Conservation (phyloP, 2,797 vertebrate genomes). For the Natrix natrix region DNA sequence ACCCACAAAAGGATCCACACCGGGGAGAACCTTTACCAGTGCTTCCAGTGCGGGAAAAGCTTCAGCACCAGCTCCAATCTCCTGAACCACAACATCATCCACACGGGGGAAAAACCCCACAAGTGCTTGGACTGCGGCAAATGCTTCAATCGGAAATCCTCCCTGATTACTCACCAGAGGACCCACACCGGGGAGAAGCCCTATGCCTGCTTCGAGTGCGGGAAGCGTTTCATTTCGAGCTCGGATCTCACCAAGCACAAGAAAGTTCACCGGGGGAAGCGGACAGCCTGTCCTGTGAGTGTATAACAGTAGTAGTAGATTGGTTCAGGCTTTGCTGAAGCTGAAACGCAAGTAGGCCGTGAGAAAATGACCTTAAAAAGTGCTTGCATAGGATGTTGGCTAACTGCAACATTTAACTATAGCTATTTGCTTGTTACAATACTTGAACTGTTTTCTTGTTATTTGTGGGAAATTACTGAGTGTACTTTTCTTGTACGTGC, state of each 20-base stretch:
- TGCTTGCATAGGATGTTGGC: too few species aligned
- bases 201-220: constrained; percentile 8
- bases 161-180: constrained; percentile 27
- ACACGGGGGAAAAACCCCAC: constrained; percentile 28
- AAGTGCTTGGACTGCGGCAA: constrained; percentile 27
- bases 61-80: constrained; percentile 40
- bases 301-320: too few species aligned
- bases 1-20: constrained; percentile 28
- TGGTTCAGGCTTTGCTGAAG: too few species aligned
- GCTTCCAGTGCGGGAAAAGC: constrained; percentile 33
- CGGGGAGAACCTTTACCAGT: constrained; percentile 22
- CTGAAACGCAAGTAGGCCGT: too few species aligned
- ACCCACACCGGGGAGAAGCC: constrained; percentile 34
- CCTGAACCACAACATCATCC: constrained; percentile 28
- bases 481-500: too few species aligned
- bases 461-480: too few species aligned
- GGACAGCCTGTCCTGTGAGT: neutral
- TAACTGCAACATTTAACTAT: too few species aligned
- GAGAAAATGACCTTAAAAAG: too few species aligned
- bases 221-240: constrained; percentile 28
- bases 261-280: constrained; percentile 20
- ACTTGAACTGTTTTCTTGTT: too few species aligned
- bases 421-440: too few species aligned
- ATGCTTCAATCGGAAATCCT: constrained; percentile 31
- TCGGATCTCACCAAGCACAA: constrained; percentile 29